These are phyloP conservation scores for Manis javanica DNA, from an alignment of 2,797 vertebrate species.

Conservation along the genomic window DNA sequence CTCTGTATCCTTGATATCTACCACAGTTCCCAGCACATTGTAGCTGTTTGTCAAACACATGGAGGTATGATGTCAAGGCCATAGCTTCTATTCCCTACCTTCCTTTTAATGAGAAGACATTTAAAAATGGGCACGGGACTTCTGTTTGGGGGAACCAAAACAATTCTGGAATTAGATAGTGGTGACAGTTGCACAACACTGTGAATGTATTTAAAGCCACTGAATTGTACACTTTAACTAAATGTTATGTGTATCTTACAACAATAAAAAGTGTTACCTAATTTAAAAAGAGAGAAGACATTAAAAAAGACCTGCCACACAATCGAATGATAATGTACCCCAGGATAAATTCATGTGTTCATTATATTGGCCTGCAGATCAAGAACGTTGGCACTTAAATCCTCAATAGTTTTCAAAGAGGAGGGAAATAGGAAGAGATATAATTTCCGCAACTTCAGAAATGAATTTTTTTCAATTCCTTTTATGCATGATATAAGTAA, in stretches of 20 bases:
- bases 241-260: too few relatives aligned
- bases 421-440: not conserved
- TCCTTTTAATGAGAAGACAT: not conserved
- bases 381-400: not conserved
- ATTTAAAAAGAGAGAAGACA: too few relatives aligned
- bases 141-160: too few relatives aligned
- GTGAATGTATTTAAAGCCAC: too few relatives aligned
- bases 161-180: too few relatives aligned
- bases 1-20: not conserved
- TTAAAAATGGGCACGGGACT: not conserved
- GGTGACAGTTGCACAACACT: too few relatives aligned
- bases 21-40: not conserved
- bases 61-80: constrained; percentile 27
- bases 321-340: not conserved
- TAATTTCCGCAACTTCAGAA: not conserved
- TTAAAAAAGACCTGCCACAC: not conserved
- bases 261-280: too few relatives aligned
- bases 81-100: not conserved
- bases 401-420: not conserved
- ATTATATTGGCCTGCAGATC: not conserved
- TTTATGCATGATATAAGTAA: constrained; percentile 26
- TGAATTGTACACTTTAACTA: too few relatives aligned
- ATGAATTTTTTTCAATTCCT: not conserved
- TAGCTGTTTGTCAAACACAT: not conserved
- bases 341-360: not conserved